Base-by-base conservation (phyloP, 2,888 invertebrate species). In the Scaptomyza parva region DNA sequence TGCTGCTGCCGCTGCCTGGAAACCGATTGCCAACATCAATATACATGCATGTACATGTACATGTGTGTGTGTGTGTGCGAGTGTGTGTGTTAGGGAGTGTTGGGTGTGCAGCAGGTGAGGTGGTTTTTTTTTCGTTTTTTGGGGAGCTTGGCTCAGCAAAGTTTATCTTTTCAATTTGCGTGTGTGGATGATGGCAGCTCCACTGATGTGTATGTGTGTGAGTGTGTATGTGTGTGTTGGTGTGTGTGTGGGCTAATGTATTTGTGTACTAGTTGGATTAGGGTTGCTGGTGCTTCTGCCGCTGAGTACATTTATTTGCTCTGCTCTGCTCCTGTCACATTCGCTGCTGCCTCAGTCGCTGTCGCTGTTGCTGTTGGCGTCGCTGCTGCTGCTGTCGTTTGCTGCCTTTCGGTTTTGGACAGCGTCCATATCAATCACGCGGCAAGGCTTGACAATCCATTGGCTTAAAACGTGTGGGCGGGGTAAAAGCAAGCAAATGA, bases 91-190 rank as follows among this genome's bases (percentile, higher is more conserved):
- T 58, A 7, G 35, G 26, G 33, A 14, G 30, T n/a, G 1, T 48
- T 26, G 54, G 48, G 26, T 47, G 41, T 35, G 64, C 45, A 58
- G 78, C 81, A 77, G 84, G 82, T 78, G 64, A 59, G 61, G 55
- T 41, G 43, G 14, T 28, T 37, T 45, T 24, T 24, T 4, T 6
- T 24, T 24, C 22, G 4, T 24, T 6, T 24, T 24, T 24, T 24
- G 14, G 51, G 58, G 55, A 63, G 78, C 70, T 84, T 70, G 88
- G 88, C 64, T 65, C 78, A 67, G 64, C 71, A 88, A 83, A 83
- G 83, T 83, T 83, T 83, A 88, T 83, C 88, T 83, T 83, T 83
- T 83, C 83, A 83, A 83, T 83, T 83, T 59, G 64, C 76, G 70
- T 80, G 69, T 80, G 76, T 52, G 71, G 84, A 58, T 71, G 84